Percentiles rank a stretch among this genome's conserved stretches.
phyloP scores from a whole-genome alignment of 2,888 invertebrate species.

The Dasysyrphus tricinctus region DNA sequence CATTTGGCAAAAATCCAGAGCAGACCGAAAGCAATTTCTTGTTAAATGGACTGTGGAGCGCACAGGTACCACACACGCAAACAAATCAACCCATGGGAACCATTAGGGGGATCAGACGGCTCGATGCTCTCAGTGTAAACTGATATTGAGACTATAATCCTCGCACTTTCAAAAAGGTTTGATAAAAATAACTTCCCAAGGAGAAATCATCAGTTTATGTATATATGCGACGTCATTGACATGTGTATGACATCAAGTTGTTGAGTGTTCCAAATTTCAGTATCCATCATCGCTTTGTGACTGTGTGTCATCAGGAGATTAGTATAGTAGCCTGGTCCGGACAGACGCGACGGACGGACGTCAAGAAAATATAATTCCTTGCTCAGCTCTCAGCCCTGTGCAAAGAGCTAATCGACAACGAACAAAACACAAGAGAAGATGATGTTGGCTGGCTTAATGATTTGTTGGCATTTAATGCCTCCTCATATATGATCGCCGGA shows the following conservation, averaged over 20 bases:
- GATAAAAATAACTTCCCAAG: conserved; percentile 61
- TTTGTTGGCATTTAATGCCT: conserved; percentile 75
- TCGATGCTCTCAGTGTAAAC: conserved; percentile 51
- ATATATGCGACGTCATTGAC: conserved; percentile 55
- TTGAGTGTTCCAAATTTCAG: conserved; percentile 60
- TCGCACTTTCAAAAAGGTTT: conserved; percentile 16
- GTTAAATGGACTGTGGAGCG: conserved; percentile 53
- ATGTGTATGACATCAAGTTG: conserved; percentile 67
- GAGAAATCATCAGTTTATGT: background rate
- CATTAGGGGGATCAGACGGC: conserved; percentile 55
- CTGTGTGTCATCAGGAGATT: conserved; percentile 49
- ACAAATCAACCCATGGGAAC: conserved; percentile 61
- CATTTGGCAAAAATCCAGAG: conserved; percentile 67
- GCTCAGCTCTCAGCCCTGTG: background rate
- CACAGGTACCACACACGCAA: conserved; percentile 29
- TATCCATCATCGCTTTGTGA: conserved; percentile 42
- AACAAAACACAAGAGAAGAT: conserved; percentile 46
- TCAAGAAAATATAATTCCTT: conserved; percentile 42
- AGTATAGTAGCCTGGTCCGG: conserved; percentile 39
- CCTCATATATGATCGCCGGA: conserved; percentile 57
- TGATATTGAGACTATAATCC: conserved; percentile 59
- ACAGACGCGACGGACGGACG: background rate
- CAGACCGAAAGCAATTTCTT: conserved; percentile 72
- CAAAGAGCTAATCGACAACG: conserved; percentile 62
- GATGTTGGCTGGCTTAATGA: conserved; percentile 69